Evolutionary conservation across 2,888 invertebrate species (phyloP), one percentile per base, ranked within the genome.

Genomic region (Idaea dimidiata): DNA sequence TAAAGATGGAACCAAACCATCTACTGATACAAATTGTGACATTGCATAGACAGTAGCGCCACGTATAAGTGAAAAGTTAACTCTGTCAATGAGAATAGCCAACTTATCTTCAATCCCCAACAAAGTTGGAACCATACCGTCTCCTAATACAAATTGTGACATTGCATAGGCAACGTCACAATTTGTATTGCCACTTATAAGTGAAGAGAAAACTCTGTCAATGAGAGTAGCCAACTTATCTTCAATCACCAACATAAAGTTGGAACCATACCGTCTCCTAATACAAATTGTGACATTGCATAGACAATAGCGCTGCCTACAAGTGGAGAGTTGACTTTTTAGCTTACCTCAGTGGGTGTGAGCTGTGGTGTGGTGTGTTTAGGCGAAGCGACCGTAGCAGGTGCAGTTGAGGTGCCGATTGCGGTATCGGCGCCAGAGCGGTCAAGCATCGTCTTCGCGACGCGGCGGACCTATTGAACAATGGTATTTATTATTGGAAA

Each of bases 371-470:
- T 32, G 32, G 32, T 32, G 6, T 32, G 43, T 43, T 8, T 16
- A 16, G 10, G 54, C 5, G 55, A 65, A 33, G 64, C 18, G 33
- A 54, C 17, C 55, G 62, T 43, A 43, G 10, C 43, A 43, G 3
- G 57, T 58, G 65, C 62, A 65, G 62, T 60, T 63, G 66, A 64
- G 67, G 67, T 54, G 69, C 69, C 58, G 55, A 66, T 60, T 64
- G 64, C 24, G 62, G 63, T 58, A 66, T 62, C 64, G 67, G 59
- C 64, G 61, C 62, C 54, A 56, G 18, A 56, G 59, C 58, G 43
- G 66, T 66, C 63, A 66, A 64, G 61, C 67, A 57, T 61, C 64
- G 17, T 63, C 65, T 60, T 64, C 64, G 33, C 16, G 4, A 61
- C 54, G 67, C 70, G 74, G 54, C 66, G 67, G 7, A 65, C 64